These are phyloP conservation scores for Cylas formicarius DNA, from an alignment of 1,140 invertebrate genomes.

Conservation along the genomic window DNA sequence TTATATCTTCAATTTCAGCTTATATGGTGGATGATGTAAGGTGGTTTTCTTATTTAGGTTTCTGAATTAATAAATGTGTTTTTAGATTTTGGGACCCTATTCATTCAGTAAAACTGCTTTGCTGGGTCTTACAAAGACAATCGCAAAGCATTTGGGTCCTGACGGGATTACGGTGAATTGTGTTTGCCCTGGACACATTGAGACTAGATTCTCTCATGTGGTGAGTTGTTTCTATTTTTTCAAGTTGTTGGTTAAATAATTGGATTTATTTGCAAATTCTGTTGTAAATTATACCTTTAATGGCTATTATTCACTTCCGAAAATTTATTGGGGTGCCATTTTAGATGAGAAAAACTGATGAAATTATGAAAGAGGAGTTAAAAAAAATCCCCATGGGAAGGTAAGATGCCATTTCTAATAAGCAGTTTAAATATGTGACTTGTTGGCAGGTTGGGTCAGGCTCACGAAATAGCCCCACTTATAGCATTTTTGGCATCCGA, in stretches of 20 bases:
- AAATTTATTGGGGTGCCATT: no score
- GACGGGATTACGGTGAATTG: constrained; percentile 89
- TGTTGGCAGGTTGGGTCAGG: constrained; percentile 49
- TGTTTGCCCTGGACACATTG: constrained; percentile 78
- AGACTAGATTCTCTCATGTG: constrained; percentile 15
- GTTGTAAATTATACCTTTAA: no score
- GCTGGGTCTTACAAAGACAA: constrained; percentile 78
- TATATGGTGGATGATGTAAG: constrained; percentile 71
- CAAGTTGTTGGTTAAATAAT: no score
- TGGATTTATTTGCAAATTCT: no score
- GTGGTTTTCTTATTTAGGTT: no score
- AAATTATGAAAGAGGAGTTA: neutral
- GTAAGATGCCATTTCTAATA: constrained; percentile 1
- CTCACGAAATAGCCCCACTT: constrained; percentile 72
- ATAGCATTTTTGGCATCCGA: constrained; percentile 85
- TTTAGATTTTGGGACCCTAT: constrained; percentile 67
- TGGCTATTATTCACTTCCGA: no score
- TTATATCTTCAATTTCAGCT: constrained; percentile 86
- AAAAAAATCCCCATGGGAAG: neutral
- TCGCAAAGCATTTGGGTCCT: constrained; percentile 60
- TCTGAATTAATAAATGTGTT: no score
- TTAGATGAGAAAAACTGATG: neutral
- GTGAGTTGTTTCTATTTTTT: no score
- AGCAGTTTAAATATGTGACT: neutral
- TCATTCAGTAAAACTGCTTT: constrained; percentile 91